Percentiles rank a stretch among this genome's conserved stretches.
phyloP scores from a whole-genome alignment of 2,113 vertebrate genomes.

The Myrmecophaga tridactyla region DNA sequence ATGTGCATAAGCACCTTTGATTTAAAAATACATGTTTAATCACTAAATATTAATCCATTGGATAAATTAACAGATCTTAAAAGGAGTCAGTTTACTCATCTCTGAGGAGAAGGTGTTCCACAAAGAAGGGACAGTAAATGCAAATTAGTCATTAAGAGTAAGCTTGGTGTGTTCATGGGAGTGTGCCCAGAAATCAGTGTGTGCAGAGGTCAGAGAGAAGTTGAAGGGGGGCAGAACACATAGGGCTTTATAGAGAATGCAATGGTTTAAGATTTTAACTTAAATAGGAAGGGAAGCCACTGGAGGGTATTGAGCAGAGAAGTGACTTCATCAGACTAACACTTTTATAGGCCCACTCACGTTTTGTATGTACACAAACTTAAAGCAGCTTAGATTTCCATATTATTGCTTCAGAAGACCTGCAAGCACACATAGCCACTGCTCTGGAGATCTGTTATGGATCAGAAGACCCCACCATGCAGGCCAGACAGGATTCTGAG shows the following conservation, averaged over 20 bases:
- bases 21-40: not conserved
- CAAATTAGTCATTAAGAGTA: not conserved
- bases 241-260: not conserved
- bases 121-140: not conserved
- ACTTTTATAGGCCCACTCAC: not conserved
- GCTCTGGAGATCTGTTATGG: not conserved
- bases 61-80: not conserved
- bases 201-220: not conserved
- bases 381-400: not conserved
- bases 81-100: not conserved
- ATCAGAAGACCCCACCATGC: not conserved
- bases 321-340: not conserved
- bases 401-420: not conserved
- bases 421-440: fast-evolving
- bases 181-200: not conserved
- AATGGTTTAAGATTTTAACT: not conserved
- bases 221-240: fast-evolving
- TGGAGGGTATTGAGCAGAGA: not conserved
- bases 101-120: not conserved
- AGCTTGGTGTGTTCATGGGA: not conserved
- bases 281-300: not conserved
- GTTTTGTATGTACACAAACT: not conserved
- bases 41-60: not conserved
- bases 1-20: not conserved
- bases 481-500: not conserved